Evolutionary conservation across 1,140 invertebrate genomes (phyloP).

Genomic region (Frieseomelitta varia): DNA sequence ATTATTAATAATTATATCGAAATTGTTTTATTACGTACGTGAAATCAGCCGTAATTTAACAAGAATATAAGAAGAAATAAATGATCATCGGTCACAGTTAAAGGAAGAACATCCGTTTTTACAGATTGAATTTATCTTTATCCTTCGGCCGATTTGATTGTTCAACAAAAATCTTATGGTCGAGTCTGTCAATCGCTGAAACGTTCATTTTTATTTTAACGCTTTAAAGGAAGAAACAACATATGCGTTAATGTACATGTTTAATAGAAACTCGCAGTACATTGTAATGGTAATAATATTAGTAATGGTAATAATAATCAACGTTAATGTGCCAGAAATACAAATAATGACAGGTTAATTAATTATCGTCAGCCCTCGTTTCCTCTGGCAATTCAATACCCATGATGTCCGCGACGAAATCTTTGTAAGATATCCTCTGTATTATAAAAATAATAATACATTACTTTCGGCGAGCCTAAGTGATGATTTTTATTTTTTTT

Average conservation of each 20-base stretch:
- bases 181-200: background rate
- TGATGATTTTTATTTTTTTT: constrained; percentile 40
- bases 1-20: background rate
- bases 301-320: constrained; percentile 43
- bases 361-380: constrained; percentile 59
- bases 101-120: background rate
- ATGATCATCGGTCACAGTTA: background rate
- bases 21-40: background rate
- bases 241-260: constrained; percentile 43
- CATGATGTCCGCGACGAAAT: constrained; percentile 71
- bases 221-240: background rate
- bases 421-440: constrained; percentile 80
- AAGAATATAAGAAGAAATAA: background rate
- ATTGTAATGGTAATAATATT: constrained; percentile 41
- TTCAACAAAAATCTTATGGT: background rate
- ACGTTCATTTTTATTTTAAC: constrained; percentile 1
- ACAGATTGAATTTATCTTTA: background rate
- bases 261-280: constrained; percentile 49
- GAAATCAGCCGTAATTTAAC: background rate
- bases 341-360: constrained; percentile 44
- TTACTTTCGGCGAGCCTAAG: constrained; percentile 74
- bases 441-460: constrained; percentile 76
- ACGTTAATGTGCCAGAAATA: constrained; percentile 50
- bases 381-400: constrained; percentile 70
- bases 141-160: background rate